These are phyloP conservation scores for Drosophila bipectinata DNA, from an alignment of 1,140 invertebrate species.

Conservation along the genomic window DNA sequence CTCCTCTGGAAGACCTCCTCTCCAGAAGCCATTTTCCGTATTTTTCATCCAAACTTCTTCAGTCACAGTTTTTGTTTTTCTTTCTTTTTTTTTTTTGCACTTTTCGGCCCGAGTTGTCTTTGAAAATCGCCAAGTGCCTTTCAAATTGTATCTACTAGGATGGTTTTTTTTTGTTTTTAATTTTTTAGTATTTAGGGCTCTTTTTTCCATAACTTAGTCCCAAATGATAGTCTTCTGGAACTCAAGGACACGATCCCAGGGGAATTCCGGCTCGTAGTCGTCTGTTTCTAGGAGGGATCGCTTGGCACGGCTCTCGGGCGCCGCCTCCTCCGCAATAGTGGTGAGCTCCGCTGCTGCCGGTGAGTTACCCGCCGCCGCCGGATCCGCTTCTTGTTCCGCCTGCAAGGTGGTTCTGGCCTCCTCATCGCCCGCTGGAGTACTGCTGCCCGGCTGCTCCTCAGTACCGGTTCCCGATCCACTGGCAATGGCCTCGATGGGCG, in stretches of 20 bases:
- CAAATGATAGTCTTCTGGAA: conserved; percentile 78
- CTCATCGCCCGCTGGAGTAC: conserved; percentile 71
- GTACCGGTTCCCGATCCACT: conserved; percentile 32
- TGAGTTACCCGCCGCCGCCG: conserved; percentile 16
- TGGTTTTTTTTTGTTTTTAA: conserved; percentile 4
- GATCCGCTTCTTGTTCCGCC: conserved; percentile 44
- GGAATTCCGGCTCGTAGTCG: conserved; percentile 71
- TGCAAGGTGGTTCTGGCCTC: conserved; percentile 71
- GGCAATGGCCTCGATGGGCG: conserved; percentile 69
- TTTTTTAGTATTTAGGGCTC: too few species aligned
- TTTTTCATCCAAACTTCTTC: conserved; percentile 52
- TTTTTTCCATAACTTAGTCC: conserved; percentile 51
- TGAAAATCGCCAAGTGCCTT: conserved; percentile 49
- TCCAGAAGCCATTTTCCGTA: conserved; percentile 11
- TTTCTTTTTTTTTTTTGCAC: conserved; percentile 40
- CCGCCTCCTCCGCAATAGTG: conserved; percentile 26
- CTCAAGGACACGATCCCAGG: conserved; percentile 79
- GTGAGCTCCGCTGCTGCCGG: conserved; percentile 35
- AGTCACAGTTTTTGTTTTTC: conserved; percentile 71
- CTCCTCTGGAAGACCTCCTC: too few species aligned
- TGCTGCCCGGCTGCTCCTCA: conserved; percentile 55
- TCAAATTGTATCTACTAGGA: conserved; percentile 63
- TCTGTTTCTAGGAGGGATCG: conserved; percentile 57
- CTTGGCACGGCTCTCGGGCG: conserved; percentile 35
- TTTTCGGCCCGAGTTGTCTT: conserved; percentile 10